Percentiles rank a stretch among this genome's conserved stretches.
Evolutionary conservation across 2,113 vertebrate genomes (phyloP).

Genomic region (Ascaphus truei): DNA sequence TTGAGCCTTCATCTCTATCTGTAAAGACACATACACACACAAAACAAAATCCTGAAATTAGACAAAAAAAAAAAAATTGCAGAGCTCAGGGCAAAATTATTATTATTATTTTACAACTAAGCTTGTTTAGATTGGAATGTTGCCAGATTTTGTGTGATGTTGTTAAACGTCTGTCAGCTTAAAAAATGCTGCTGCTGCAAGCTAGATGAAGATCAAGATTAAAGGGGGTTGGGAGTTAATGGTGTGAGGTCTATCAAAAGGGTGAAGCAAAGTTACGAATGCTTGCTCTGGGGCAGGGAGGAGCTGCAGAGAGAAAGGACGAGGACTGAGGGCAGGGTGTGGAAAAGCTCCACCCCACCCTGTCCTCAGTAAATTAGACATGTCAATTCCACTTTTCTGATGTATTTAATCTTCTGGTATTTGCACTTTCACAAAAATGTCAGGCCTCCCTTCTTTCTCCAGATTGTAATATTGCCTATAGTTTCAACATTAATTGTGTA

Average conservation of each 20-base stretch:
- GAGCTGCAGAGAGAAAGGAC: too few species aligned
- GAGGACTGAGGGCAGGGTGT: background rate
- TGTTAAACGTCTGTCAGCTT: background rate
- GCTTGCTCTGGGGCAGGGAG: too few species aligned
- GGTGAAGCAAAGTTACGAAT: background rate
- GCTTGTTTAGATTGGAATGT: conserved; percentile 3
- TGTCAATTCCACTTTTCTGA: too few species aligned
- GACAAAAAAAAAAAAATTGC: conserved; percentile 13
- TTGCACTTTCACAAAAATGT: too few species aligned
- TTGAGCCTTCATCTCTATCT: too few species aligned
- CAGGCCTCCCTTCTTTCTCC: too few species aligned
- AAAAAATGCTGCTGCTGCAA: background rate
- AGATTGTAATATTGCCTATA: too few species aligned
- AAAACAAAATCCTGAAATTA: conserved; percentile 30
- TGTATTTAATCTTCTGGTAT: too few species aligned
- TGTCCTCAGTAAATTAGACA: too few species aligned
- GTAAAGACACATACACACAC: too few species aligned
- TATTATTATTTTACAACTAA: conserved; percentile 5
- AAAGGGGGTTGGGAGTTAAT: background rate
- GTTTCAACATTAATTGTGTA: too few species aligned
- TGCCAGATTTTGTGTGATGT: conserved; percentile 2
- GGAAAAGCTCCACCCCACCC: too few species aligned
- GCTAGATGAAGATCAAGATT: background rate
- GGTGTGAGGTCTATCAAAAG: background rate
- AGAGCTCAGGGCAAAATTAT: conserved; percentile 5